A percentile compares a stretch with the other conserved stretches of the same genome.
phyloP scores from a whole-genome alignment of 2,888 invertebrate species.

The Hoplodrina blanda region DNA sequence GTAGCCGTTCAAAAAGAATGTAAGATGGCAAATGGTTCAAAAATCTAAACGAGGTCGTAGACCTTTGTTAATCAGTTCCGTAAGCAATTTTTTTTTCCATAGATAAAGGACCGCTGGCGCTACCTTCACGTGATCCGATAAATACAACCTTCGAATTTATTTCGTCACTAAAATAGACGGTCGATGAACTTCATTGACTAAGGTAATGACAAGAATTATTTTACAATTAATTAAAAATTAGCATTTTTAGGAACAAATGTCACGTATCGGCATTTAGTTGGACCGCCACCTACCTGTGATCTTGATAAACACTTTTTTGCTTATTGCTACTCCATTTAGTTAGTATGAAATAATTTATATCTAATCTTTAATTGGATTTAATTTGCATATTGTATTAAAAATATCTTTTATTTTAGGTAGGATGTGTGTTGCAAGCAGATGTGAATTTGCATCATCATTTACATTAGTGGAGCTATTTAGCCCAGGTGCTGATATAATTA shows the following conservation, averaged over 20 bases:
- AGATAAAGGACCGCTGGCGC: constrained; percentile 70
- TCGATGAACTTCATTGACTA: constrained; percentile 79
- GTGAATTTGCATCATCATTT: constrained; percentile 34
- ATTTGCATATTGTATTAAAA: constrained; percentile 45
- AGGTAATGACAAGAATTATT: constrained; percentile 61
- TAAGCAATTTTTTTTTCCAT: constrained; percentile 72
- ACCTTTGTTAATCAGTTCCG: constrained; percentile 77
- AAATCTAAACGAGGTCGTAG: constrained; percentile 72
- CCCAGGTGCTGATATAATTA: constrained; percentile 8
- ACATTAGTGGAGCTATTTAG: constrained; percentile 1
- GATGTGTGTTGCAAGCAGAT: constrained; percentile 38
- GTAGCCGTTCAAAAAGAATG: constrained; percentile 62
- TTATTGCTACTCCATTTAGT: constrained; percentile 51
- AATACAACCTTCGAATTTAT: constrained; percentile 84
- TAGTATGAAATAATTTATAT: constrained; percentile 47
- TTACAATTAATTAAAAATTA: constrained; percentile 66
- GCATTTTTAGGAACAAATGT: constrained; percentile 63
- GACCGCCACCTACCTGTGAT: constrained; percentile 42
- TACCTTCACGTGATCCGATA: constrained; percentile 78
- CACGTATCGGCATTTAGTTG: constrained; percentile 54
- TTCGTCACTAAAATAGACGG: constrained; percentile 80
- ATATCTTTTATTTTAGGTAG: constrained; percentile 18
- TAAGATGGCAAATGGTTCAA: constrained; percentile 66
- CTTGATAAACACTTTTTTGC: constrained; percentile 72
- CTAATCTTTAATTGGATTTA: constrained; percentile 55